Evolutionary conservation across 2,113 vertebrate genomes (phyloP).

Genomic region (Cavia porcellus): DNA sequence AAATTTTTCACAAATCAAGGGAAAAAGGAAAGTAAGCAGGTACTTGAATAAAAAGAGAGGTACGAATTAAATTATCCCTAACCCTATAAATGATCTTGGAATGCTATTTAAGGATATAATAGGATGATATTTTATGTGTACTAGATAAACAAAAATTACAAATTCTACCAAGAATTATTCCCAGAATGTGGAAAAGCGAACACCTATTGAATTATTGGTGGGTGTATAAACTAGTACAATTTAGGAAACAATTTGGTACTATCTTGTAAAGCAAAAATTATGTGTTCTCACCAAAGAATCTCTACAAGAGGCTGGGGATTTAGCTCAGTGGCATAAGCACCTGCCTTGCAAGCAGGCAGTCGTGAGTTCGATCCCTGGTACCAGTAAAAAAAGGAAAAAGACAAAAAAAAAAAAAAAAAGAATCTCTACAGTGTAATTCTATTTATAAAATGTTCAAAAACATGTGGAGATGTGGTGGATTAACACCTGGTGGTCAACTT

Average conservation of each 20-base stretch:
- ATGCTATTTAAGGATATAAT: background rate
- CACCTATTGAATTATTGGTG: background rate
- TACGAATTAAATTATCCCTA: background rate
- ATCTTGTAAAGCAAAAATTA: background rate
- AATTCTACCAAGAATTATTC: conserved; percentile 42
- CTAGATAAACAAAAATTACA: conserved; percentile 7
- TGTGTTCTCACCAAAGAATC: background rate
- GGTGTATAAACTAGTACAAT: background rate
- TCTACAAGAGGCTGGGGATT: no score
- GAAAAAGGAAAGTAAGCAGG: background rate
- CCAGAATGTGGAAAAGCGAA: conserved; percentile 22
- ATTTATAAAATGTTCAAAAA: conserved; percentile 6
- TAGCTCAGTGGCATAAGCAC: no score
- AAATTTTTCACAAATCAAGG: background rate
- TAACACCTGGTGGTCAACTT: background rate
- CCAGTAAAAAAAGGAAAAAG: no score
- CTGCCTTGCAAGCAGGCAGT: no score
- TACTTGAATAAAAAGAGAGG: background rate
- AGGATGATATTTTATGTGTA: background rate
- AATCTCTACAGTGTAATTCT: background rate
- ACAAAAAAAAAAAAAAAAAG: no score
- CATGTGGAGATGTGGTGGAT: background rate
- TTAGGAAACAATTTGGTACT: background rate
- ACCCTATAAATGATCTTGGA: background rate
- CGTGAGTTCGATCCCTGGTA: no score